Conservation (phyloP, 2,797 vertebrate genomes). For the Todus mexicanus region DNA sequence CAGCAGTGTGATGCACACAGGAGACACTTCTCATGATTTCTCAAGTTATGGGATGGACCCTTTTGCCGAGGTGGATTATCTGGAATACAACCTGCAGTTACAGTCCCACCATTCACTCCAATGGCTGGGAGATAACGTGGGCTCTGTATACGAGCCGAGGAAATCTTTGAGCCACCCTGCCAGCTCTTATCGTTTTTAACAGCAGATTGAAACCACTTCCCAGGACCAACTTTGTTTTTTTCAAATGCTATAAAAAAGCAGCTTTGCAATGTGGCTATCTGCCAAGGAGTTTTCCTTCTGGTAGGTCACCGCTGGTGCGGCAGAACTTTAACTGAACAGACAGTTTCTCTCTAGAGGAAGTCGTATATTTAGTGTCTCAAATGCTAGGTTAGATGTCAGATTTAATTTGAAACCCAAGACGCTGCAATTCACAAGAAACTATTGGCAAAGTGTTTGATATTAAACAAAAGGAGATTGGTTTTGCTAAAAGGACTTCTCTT, state of each 20-base stretch:
- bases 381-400: not conserved
- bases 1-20: rapidly evolving
- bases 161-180: not conserved
- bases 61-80: not conserved
- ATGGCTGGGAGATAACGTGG: not conserved
- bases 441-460: not conserved
- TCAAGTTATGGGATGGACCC: not conserved
- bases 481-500: not conserved
- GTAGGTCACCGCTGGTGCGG: not conserved
- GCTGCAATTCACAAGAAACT: constrained; percentile 2
- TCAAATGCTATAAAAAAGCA: not conserved
- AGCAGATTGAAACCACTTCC: not conserved
- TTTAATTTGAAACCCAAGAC: constrained; percentile 29
- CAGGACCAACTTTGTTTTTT: not conserved
- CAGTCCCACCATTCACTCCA: not conserved
- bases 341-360: not conserved
- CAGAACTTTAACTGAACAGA: not conserved
- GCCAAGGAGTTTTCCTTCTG: not conserved
- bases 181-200: not conserved
- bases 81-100: not conserved
- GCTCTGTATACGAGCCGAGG: not conserved
- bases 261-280: not conserved
- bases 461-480: not conserved
- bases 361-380: not conserved
- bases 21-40: not conserved